Base-by-base conservation (phyloP, 35 echinoderm and acorn worm genomes). In the Diadema setosum region DNA sequence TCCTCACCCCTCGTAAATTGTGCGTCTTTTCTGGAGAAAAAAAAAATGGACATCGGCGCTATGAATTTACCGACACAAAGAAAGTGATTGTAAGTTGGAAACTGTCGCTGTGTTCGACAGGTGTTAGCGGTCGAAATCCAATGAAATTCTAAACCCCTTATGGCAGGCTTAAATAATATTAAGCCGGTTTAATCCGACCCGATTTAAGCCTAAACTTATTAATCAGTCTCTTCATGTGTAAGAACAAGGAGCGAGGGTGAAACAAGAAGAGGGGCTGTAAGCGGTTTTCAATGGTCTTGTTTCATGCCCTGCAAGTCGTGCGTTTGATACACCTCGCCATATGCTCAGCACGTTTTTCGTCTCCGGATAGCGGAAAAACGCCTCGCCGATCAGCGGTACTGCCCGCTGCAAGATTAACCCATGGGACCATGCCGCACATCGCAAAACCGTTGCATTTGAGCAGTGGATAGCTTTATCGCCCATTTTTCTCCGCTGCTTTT, bases 181-280 rank as follows among this genome's bases (percentile, higher is more conserved):
- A 78, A 78, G 40, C 24, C 73, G 29, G 44, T 41, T 36, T 78
- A 78, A 78, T 78, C 73, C 73, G 34, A 20, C 33, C 40, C 73
- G 73, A 44, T 42, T 78, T 78, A 78, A 78, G 20, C 40, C 73
- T 78, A 78, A 78, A 39, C 73, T 26, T 78, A 78, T 78, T 78
- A 78, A 78, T 78, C 29, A 76, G 1, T 11, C 48, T n/a, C n/a
- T n/a, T n/a, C n/a, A n/a, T n/a, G n/a, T n/a, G n/a, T n/a, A 65
- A 65, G 2, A 60, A 60, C 21, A 55, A 60, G 37, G 37, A 67
- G 30, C 63, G 3, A 33, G 8, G 1, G 63, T n/a, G n/a, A 16
- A 67, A 67, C 18, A 67, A 33, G 30, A 67, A 67, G 30, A 15
- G 63, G 37, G 21, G 63, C 21, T 67, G 37, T 67, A n/a, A 9